A percentile compares a stretch with the other conserved stretches of the same genome.
These are phyloP conservation scores for Gulo gulo DNA, from an alignment of 2,113 vertebrate species.

Conservation along the genomic window DNA sequence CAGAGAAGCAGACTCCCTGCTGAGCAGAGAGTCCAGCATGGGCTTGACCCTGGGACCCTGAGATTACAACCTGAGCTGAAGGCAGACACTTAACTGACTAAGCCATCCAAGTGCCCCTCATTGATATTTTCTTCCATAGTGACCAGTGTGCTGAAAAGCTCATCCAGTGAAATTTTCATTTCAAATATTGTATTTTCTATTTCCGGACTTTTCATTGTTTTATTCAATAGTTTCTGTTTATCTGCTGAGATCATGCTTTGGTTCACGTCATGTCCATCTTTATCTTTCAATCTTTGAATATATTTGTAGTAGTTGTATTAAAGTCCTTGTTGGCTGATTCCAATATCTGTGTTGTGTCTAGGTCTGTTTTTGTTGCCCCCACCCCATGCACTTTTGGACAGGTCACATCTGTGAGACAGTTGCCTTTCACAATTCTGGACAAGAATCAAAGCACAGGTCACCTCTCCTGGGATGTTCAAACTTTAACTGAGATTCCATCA, in stretches of 20 bases:
- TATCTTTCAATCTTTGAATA: neutral
- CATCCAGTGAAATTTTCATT: neutral
- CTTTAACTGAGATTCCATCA: neutral
- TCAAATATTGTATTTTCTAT: neutral
- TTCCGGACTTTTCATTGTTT: neutral
- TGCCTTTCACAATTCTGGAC: neutral
- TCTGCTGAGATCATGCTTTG: neutral
- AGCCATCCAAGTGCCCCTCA: neutral
- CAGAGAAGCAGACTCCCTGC: neutral
- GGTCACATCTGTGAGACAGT: neutral
- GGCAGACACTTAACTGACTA: neutral
- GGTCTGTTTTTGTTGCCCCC: neutral
- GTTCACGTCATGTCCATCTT: neutral
- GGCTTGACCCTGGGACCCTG: neutral
- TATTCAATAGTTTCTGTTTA: neutral
- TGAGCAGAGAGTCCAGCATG: neutral
- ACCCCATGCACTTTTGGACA: neutral
- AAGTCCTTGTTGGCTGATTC: neutral
- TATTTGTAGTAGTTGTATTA: neutral
- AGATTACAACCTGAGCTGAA: neutral
- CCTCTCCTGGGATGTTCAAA: neutral
- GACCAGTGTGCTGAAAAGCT: neutral
- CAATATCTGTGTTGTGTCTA: neutral
- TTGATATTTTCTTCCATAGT: neutral
- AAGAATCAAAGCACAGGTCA: neutral